phyloP scores from a whole-genome alignment of 2,797 vertebrate species.

The Remorina albescens region DNA sequence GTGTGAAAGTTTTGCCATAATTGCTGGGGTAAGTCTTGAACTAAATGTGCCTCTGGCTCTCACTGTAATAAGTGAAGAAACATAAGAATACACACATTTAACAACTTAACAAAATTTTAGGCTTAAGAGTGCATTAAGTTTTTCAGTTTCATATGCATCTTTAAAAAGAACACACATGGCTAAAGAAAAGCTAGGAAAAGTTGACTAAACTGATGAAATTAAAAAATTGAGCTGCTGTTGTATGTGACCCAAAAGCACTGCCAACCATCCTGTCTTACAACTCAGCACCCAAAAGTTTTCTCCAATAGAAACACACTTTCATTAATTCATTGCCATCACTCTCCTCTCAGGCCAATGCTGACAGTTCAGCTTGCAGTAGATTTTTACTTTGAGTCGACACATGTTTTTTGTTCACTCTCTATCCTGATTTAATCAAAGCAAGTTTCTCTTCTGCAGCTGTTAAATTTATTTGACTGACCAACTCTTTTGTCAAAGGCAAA shows the following conservation, averaged over 20 bases:
- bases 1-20: too few species aligned
- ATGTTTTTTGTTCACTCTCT: background rate
- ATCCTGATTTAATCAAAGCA: constrained; percentile 7
- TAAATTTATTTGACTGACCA: background rate
- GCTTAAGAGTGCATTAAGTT: too few species aligned
- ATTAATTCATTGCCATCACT: background rate
- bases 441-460: background rate
- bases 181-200: background rate
- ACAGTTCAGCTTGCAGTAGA: background rate
- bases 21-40: too few species aligned
- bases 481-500: background rate
- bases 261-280: constrained; percentile 3
- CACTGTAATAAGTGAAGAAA: too few species aligned
- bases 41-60: too few species aligned
- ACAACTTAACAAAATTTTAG: constrained; percentile 1
- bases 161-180: background rate
- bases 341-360: background rate
- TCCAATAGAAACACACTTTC: background rate
- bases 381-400: constrained; percentile 12
- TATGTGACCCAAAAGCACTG: background rate
- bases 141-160: too few species aligned
- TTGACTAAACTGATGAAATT: background rate
- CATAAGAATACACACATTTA: background rate
- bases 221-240: background rate
- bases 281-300: background rate